Base-by-base conservation (phyloP, 1,140 invertebrate species). In the Mylabris phalerata region DNA sequence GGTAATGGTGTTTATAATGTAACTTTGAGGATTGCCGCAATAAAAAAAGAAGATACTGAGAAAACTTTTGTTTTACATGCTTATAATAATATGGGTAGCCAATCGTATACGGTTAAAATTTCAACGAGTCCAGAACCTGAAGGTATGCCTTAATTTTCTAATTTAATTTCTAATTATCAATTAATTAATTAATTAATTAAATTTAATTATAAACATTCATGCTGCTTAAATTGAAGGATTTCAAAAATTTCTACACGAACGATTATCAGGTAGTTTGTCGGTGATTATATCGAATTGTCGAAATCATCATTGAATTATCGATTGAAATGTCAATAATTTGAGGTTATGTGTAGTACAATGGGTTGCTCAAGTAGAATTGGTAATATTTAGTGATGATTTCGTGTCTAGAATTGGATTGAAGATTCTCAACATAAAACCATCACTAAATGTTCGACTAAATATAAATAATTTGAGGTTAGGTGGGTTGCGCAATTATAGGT, bases 11-110 rank as follows among this genome's bases (percentile, higher is more conserved):
- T 73, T 61, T 90, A 85, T 79, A 80, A 82, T 62, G 78, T 84
- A 10, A 82, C 80, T 4, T 68, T 90, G 50, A 76, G 78, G 10
- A 83, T 90, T 58, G 76, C 81, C 6, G 78, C 76, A 13, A 79
- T 90, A 39, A 81, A 82, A n/a, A 86, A 87, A 60, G 84, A 87
- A 55, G 87, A 89, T 63, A 88, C 86, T 0, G 86, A 88, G 27
- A 81, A 83, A 47, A 78, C 78, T 1, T 89, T 87, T 71, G 73
- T 79, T 62, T 74, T 90, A 57, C 76, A 75, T 38, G 86, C 85
- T 2, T 73, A 74, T 61, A 90, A 89, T 67, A 78, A 78, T 9
- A 76, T 84, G 55, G 88, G 88, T 41, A 66, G 74, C 38, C 75
- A 79, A 52, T 78, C 81, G 48, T 88, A 88, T 66, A 69, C 67